phyloP scores from a whole-genome alignment of 2,888 invertebrate genomes.

The Phlogophora meticulosa region DNA sequence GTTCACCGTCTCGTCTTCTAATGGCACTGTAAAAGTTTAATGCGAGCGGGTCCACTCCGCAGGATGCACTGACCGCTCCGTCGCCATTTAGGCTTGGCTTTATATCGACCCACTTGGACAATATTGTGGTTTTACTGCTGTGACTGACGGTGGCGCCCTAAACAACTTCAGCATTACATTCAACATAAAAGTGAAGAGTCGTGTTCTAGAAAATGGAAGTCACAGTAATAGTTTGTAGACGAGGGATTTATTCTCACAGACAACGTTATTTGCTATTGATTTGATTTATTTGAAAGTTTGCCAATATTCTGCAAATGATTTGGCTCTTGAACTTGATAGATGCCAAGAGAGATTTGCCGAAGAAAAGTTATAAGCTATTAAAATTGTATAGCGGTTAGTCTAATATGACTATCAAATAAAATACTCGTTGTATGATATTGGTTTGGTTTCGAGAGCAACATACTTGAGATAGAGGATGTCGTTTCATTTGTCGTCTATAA shows the following conservation, averaged over 20 bases:
- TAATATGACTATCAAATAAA: slow-evolving; percentile 42
- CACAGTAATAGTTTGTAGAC: slow-evolving; percentile 21
- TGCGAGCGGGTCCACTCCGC: slow-evolving; percentile 64
- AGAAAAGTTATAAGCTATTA: slow-evolving; percentile 34
- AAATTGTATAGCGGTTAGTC: slow-evolving; percentile 29
- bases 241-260: slow-evolving; percentile 21
- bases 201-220: slow-evolving; percentile 31
- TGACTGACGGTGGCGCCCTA: slow-evolving; percentile 40
- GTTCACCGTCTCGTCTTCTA: slow-evolving; percentile 76
- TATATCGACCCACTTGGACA: slow-evolving; percentile 55
- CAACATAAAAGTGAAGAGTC: slow-evolving; percentile 44
- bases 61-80: slow-evolving; percentile 56
- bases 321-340: slow-evolving; percentile 32
- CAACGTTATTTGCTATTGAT: slow-evolving; percentile 31
- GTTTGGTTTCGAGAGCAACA: slow-evolving; percentile 65
- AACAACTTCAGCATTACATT: slow-evolving; percentile 47
- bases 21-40: slow-evolving; percentile 81
- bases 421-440: slow-evolving; percentile 50
- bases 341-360: slow-evolving; percentile 24
- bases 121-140: slow-evolving; percentile 54
- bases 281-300: slow-evolving; percentile 42
- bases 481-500: slow-evolving; percentile 74
- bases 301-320: slow-evolving; percentile 37
- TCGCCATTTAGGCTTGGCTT: slow-evolving; percentile 56
- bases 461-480: slow-evolving; percentile 74